A percentile compares a stretch with the other conserved stretches of the same genome.
These are phyloP conservation scores for Hylomyscus alleni DNA, from an alignment of 2,797 vertebrate species.

Conservation along the genomic window DNA sequence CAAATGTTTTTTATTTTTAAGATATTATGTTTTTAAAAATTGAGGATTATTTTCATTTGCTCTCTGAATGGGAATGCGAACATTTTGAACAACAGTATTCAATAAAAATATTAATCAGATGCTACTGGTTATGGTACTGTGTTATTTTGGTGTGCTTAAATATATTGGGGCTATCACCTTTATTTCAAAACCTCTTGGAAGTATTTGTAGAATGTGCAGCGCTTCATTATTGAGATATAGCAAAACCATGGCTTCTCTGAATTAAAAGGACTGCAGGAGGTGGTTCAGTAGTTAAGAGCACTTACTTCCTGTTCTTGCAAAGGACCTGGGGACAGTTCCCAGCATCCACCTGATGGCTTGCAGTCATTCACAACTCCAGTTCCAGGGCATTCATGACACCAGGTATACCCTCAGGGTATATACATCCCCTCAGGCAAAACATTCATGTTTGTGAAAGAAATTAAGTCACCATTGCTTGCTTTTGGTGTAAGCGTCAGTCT, in stretches of 20 bases:
- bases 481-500: background rate
- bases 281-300: background rate
- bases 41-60: background rate
- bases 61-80: background rate
- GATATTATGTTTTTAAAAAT: slow-evolving; percentile 40
- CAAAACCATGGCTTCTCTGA: background rate
- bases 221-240: background rate
- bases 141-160: slow-evolving; percentile 8
- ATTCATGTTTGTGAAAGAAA: background rate
- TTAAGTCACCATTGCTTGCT: background rate
- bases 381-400: background rate
- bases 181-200: background rate
- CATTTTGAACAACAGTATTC: slow-evolving; percentile 2
- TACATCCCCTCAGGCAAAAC: background rate
- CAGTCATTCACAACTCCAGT: background rate
- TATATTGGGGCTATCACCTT: slow-evolving; percentile 23
- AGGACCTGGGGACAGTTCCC: background rate
- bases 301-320: background rate
- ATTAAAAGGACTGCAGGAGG: background rate
- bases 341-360: background rate
- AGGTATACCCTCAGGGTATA: background rate
- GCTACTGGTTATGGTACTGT: background rate
- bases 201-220: background rate
- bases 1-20: slow-evolving; percentile 71
- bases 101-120: slow-evolving; percentile 39